Evolutionary conservation across 2,888 invertebrate species (phyloP).

Genomic region (Xestia sexstrigata): DNA sequence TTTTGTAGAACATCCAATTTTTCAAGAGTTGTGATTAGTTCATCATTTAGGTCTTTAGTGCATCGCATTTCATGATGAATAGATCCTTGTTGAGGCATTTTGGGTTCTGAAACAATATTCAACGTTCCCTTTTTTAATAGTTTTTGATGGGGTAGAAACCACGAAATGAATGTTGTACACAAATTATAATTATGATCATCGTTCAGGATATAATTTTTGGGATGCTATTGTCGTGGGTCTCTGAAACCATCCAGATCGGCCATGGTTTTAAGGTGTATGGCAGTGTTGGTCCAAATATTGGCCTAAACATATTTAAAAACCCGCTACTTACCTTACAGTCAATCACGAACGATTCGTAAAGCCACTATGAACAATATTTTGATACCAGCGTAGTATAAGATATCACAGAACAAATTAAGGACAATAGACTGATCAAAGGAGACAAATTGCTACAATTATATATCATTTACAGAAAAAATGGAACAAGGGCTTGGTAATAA

Average conservation of each 20-base stretch:
- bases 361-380: too few relatives aligned
- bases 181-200: not conserved
- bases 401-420: slow-evolving; percentile 10
- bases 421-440: slow-evolving; percentile 3
- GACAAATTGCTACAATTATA: slow-evolving; percentile 25
- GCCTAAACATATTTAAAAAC: not conserved
- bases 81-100: slow-evolving; percentile 18
- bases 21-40: not conserved
- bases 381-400: not conserved
- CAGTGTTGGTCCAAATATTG: not conserved
- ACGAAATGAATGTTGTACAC: not conserved
- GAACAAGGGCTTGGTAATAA: not conserved
- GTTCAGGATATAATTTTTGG: not conserved
- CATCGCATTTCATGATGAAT: not conserved
- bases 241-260: not conserved
- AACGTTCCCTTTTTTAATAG: not conserved
- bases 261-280: not conserved
- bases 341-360: not conserved
- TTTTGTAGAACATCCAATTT: slow-evolving; percentile 45
- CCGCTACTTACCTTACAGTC: not conserved
- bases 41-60: not conserved
- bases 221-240: not conserved
- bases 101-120: slow-evolving; percentile 27
- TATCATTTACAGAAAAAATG: not conserved
- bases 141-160: not conserved